Conservation (phyloP, 30 jellyfish, hydroid and myxozoan genomes). For the Phacellophora camtschatica region DNA sequence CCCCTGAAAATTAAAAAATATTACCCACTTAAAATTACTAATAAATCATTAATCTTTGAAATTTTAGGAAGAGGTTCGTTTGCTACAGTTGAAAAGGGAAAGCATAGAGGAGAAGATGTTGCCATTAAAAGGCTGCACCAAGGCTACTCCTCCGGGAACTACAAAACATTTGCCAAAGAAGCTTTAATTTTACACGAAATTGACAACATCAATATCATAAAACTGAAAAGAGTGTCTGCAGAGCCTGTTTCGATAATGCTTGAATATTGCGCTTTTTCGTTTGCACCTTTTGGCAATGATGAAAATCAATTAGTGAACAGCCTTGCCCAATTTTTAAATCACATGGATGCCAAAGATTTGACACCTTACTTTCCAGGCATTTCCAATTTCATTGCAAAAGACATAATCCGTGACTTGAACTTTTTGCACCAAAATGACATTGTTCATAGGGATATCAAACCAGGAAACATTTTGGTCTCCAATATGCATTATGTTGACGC, state of each 20-base stretch:
- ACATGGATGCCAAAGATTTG: neutral
- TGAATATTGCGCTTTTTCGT: neutral
- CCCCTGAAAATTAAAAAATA: too few relatives aligned
- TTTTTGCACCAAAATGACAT: neutral
- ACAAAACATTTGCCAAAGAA: neutral
- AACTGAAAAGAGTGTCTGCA: neutral
- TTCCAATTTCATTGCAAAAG: slow-evolving; percentile 2
- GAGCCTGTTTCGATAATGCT: neutral
- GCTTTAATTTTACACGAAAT: neutral
- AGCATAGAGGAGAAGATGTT: too few relatives aligned
- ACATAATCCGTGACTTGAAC: neutral
- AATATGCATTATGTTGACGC: neutral
- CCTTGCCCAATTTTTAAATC: neutral
- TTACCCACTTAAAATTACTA: too few relatives aligned
- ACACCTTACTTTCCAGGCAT: neutral
- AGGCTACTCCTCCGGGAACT: neutral
- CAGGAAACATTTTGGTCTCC: neutral
- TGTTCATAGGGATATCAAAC: slow-evolving; percentile 1
- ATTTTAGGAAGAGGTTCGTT: too few relatives aligned
- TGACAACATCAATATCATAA: neutral
- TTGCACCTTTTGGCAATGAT: neutral
- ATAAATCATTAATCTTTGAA: too few relatives aligned
- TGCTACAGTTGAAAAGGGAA: too few relatives aligned
- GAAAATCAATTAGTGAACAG: neutral
- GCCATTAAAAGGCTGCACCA: neutral